Conservation (phyloP, 2,113 vertebrate genomes). For the Notiomystis cincta region DNA sequence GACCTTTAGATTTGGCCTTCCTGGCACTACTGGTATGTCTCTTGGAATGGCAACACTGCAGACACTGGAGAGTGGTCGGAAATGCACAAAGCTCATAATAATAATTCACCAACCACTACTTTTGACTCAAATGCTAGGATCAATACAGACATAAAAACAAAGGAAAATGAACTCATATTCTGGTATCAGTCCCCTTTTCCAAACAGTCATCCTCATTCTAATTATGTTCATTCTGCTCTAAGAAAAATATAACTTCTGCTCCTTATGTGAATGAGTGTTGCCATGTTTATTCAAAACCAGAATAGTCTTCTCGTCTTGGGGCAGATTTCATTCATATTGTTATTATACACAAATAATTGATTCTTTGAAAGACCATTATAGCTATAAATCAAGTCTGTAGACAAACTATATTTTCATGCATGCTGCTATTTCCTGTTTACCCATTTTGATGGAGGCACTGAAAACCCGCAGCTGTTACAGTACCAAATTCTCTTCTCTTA, state of each 20-base stretch:
- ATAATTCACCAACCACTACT: background rate
- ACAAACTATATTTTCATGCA: background rate
- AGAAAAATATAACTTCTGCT: background rate
- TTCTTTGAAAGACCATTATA: slow-evolving; percentile 1
- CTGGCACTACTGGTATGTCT: background rate
- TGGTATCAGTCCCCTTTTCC: background rate
- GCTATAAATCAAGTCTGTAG: background rate
- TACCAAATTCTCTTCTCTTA: background rate
- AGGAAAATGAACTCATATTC: background rate
- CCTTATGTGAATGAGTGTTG: background rate
- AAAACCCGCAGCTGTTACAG: background rate
- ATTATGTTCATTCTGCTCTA: background rate
- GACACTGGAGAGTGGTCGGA: background rate
- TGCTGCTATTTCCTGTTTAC: slow-evolving; percentile 15
- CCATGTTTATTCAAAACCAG: background rate
- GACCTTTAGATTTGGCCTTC: background rate
- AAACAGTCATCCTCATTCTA: background rate
- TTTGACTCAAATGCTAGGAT: background rate
- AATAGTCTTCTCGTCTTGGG: background rate
- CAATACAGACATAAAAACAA: background rate
- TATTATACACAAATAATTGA: background rate
- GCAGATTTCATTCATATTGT: background rate
- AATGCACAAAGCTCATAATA: background rate
- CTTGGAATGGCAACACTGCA: background rate
- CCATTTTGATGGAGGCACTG: background rate